Percentiles rank a stretch among this genome's conserved stretches.
phyloP scores from a whole-genome alignment of 2,797 vertebrate genomes.

The Chloroceryle inda region DNA sequence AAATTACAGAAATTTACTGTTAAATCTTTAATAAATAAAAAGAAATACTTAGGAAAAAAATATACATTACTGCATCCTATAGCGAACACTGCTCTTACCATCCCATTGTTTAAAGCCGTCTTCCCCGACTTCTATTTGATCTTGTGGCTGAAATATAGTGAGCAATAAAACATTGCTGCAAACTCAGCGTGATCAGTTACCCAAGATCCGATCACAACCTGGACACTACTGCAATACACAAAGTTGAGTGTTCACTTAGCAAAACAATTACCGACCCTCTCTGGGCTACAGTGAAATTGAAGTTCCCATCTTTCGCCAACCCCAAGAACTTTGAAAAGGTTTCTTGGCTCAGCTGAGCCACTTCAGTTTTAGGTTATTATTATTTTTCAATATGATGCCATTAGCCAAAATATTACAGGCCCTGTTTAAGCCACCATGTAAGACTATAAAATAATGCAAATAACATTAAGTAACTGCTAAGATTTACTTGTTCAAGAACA shows the following conservation, averaged over 20 bases:
- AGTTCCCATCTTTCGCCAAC: background rate
- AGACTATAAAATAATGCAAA: background rate
- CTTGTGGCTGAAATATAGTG: conserved; percentile 98
- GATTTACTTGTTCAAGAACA: background rate
- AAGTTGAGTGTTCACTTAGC: background rate
- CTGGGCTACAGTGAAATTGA: background rate
- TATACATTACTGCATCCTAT: conserved; percentile 83
- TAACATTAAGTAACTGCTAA: background rate
- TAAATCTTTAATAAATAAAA: conserved; percentile 41
- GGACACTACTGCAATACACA: conserved; percentile 77
- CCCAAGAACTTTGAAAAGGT: background rate
- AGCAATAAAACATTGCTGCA: conserved; percentile 94
- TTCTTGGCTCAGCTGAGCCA: background rate
- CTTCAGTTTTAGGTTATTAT: rapidly evolving
- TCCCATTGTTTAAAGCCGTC: conserved; percentile 99
- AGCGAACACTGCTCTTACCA: conserved; percentile 91
- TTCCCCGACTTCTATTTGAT: conserved; percentile 98
- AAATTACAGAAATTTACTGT: background rate
- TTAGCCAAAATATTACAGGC: background rate
- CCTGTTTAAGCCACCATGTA: rapidly evolving
- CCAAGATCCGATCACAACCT: conserved; percentile 83
- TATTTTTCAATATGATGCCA: rapidly evolving
- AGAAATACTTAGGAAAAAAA: conserved; percentile 62
- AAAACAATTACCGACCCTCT: background rate
- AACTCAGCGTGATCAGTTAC: conserved; percentile 80